Evolutionary conservation across 2,797 vertebrate genomes (phyloP).

Genomic region (Ficedula albicollis): DNA sequence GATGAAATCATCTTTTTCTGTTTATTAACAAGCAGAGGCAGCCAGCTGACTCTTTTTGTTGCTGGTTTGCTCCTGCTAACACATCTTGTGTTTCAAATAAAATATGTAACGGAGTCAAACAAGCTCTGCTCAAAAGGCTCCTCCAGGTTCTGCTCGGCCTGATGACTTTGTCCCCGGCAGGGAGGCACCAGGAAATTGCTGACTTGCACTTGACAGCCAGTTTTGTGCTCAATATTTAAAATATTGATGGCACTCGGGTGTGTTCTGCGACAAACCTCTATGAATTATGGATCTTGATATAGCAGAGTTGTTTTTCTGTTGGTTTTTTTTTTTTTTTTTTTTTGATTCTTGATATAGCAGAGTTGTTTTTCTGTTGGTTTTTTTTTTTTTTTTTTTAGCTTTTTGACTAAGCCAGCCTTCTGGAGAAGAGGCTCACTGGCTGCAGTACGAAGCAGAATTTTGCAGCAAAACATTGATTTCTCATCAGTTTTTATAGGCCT

Average conservation of each 20-base stretch:
- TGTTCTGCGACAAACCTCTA: not conserved
- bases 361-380: not conserved
- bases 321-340: not conserved
- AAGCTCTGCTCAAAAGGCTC: not conserved
- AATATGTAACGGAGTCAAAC: not conserved
- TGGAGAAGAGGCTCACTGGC: not conserved
- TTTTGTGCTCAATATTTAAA: not conserved
- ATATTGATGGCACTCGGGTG: not conserved
- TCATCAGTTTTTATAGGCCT: not conserved
- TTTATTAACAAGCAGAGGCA: not conserved
- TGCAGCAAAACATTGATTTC: not conserved
- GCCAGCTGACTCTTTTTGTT: not conserved
- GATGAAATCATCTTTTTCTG: slow-evolving; percentile 40
- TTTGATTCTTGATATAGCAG: not conserved
- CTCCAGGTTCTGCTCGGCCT: not conserved
- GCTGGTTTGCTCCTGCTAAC: not conserved
- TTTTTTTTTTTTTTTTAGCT: not conserved
- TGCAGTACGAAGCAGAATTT: not conserved
- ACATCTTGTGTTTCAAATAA: not conserved
- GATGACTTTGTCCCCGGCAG: not conserved
- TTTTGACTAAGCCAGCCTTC: not conserved
- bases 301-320: not conserved
- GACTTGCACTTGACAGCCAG: not conserved
- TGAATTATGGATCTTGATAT: not conserved
- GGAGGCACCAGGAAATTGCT: not conserved